Evolutionary conservation across 1,140 invertebrate genomes (phyloP), one percentile per base, ranked within the genome.

Genomic region (Drosophila tropicalis): DNA sequence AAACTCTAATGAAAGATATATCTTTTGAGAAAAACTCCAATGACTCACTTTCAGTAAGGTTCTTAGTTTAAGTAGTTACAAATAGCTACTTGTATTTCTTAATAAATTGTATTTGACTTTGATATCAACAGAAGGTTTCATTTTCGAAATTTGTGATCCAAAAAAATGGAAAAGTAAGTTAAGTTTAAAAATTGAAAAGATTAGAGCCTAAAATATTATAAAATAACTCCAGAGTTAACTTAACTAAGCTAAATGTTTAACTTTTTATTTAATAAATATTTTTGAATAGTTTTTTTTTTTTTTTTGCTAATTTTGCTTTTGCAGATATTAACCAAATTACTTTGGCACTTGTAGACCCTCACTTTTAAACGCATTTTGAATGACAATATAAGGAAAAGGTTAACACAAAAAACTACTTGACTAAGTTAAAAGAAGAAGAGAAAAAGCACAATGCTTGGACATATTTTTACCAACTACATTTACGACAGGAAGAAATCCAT

Each of bases 401-500:
- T 51, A 51, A 51, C 44, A 51, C 44, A 51, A 51, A 51, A 51
- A 51, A 51, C 44, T 22, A 51, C 44, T 51, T 51, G 44, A 51
- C 44, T 51, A 51, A 10, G 2, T 51, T 64, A 71, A 39, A 39
- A 39, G 12, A 39, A 39, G 3, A 13, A 39, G 10, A 9, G 5
- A 19, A 51, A 22, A 51, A 22, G 19, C 17, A 4, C 44, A 51
- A 51, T 4, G 10, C 44, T 78, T 76, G 70, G 82, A 68, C 83
- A 79, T 63, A 67, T 76, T 67, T 79, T 64, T 68, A 67, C 61
- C 61, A 56, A 74, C 67, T 74, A 76, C 67, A 82, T 82, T 87
- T 87, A 86, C 78, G 84, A 89, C 83, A 87, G 83, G 84, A 89
- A 87, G 84, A 89, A 74, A 87, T 87, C 83, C 83, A 87, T 87